Conservation (phyloP, 2,797 vertebrate species). For the Paramormyrops hopkinsi region DNA sequence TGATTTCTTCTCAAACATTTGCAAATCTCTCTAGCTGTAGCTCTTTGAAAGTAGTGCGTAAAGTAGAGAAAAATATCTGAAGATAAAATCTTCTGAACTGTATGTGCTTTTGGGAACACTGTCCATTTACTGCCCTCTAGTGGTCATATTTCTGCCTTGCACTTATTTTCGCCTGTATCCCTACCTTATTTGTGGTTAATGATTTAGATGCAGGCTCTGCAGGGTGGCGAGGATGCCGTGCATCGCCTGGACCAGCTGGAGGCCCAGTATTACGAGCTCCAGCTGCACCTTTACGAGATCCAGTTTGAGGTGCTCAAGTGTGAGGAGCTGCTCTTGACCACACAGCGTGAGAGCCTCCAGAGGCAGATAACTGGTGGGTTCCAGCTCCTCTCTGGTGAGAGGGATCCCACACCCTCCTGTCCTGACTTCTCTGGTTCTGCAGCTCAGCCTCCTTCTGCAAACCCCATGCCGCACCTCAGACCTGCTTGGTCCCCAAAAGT, state of each 20-base stretch:
- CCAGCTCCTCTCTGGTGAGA: neutral
- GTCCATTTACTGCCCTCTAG: neutral
- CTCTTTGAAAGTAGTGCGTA: neutral
- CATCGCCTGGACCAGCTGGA: conserved; percentile 84
- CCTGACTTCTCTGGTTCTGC: neutral
- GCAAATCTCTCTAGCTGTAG: neutral
- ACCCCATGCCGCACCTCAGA: neutral
- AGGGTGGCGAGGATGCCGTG: conserved; percentile 84
- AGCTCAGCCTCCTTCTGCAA: neutral
- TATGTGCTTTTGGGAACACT: neutral
- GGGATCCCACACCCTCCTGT: neutral
- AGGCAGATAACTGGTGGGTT: conserved; percentile 82
- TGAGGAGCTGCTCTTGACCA: conserved; percentile 86
- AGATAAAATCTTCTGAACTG: neutral
- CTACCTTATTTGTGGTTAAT: neutral
- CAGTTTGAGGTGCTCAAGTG: conserved; percentile 92
- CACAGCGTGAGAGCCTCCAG: conserved; percentile 88
- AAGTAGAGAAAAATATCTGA: neutral
- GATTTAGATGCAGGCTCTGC: conserved; percentile 83
- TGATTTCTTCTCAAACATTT: neutral
- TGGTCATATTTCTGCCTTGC: neutral
- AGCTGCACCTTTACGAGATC: conserved; percentile 93
- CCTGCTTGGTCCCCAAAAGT: neutral
- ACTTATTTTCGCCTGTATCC: neutral
- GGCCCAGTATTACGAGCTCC: conserved; percentile 86